These are phyloP conservation scores for Tetanocera ferruginea DNA, from an alignment of 2,888 invertebrate species.

Conservation along the genomic window DNA sequence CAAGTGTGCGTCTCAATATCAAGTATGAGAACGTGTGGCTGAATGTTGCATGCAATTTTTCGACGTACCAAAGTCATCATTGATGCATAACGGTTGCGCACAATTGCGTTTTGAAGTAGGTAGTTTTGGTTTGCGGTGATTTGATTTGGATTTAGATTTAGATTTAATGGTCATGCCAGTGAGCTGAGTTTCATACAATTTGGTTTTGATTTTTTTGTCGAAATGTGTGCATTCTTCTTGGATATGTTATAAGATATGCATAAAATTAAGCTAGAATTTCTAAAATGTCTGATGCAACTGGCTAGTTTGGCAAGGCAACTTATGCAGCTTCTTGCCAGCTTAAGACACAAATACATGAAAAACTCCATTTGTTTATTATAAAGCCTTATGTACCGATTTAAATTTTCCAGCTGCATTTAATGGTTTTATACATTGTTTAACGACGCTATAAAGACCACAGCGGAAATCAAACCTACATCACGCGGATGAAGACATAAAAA, in stretches of 20 bases:
- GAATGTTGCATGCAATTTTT: neutral
- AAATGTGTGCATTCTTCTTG: neutral
- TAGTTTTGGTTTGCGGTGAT: slow-evolving; percentile 24
- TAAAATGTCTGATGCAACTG: too few relatives aligned
- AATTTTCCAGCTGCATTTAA: too few relatives aligned
- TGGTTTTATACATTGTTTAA: too few relatives aligned
- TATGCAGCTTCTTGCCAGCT: too few relatives aligned
- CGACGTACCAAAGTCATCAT: neutral
- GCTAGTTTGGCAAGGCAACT: too few relatives aligned
- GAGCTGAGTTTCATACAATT: neutral
- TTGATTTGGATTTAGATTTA: slow-evolving; percentile 20
- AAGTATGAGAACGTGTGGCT: neutral
- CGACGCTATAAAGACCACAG: too few relatives aligned
- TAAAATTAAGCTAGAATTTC: too few relatives aligned
- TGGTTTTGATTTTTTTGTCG: neutral
- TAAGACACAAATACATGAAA: too few relatives aligned
- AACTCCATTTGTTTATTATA: too few relatives aligned
- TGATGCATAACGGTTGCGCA: slow-evolving; percentile 25
- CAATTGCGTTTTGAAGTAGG: slow-evolving; percentile 15
- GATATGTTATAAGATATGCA: neutral
- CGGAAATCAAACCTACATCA: too few relatives aligned
- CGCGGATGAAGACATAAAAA: too few relatives aligned
- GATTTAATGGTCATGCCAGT: neutral
- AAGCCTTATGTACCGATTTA: too few relatives aligned
- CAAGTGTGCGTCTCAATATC: slow-evolving; percentile 31